Evolutionary conservation across 1,140 invertebrate genomes (phyloP).

Genomic region (Odontomachus brunneus): DNA sequence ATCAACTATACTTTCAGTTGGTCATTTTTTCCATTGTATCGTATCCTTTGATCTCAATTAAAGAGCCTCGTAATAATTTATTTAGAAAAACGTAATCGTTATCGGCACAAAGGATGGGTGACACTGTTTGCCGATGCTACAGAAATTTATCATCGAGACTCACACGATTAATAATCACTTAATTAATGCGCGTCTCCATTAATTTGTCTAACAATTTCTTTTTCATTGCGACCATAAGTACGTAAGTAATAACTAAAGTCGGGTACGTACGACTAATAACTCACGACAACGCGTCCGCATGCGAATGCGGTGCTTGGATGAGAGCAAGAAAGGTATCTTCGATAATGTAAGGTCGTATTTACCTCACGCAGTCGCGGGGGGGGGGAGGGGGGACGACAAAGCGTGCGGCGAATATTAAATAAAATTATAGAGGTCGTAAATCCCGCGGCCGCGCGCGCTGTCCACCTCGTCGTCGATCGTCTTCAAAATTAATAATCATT

Average conservation of each 20-base stretch:
- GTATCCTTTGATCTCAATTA: too few relatives aligned
- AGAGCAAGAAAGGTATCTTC: conserved; percentile 34
- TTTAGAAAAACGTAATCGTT: too few relatives aligned
- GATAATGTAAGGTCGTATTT: conserved; percentile 24
- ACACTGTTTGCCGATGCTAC: too few relatives aligned
- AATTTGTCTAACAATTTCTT: conserved; percentile 19
- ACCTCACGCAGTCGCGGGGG: background rate
- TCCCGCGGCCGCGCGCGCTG: background rate
- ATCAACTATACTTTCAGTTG: too few relatives aligned
- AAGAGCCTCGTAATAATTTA: too few relatives aligned
- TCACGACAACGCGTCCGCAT: background rate
- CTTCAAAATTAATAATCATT: background rate
- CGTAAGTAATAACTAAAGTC: conserved; percentile 31
- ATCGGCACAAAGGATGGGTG: too few relatives aligned
- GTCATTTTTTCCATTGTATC: too few relatives aligned
- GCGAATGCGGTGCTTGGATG: conserved; percentile 17
- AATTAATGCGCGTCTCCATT: conserved; percentile 34
- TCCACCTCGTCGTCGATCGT: conserved; percentile 15
- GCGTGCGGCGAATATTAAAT: conserved; percentile 16
- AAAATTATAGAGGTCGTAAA: conserved; percentile 19
- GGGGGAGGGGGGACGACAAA: too few relatives aligned
- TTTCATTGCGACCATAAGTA: background rate
- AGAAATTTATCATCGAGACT: too few relatives aligned
- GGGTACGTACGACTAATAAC: conserved; percentile 20
- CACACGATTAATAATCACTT: conserved; percentile 24